A percentile compares a stretch with the other conserved stretches of the same genome.
Conservation (phyloP, 2,888 invertebrate genomes). For the Acanthococcus lagerstroemiae region DNA sequence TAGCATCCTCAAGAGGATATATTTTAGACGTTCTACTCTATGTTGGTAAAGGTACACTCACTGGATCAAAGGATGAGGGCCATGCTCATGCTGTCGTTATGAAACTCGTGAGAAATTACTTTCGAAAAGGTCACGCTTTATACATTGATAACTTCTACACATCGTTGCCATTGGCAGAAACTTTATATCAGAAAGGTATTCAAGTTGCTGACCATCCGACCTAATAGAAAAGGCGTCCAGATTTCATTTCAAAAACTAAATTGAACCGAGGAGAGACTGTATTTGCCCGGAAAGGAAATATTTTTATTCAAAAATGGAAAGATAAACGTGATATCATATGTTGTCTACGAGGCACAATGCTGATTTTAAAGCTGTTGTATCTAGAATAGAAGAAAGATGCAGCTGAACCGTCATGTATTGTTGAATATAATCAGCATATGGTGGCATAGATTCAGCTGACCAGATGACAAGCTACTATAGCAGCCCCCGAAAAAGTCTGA, state of each 20-base stretch:
- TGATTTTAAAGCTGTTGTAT: neutral
- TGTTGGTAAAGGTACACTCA: neutral
- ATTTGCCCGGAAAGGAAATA: neutral
- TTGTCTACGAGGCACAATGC: neutral
- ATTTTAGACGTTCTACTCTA: neutral
- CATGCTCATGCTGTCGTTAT: neutral
- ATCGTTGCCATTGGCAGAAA: neutral
- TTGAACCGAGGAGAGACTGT: neutral
- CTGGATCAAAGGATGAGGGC: neutral
- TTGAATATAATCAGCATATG: constrained; percentile 1
- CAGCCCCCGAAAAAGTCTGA: neutral
- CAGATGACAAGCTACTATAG: constrained; percentile 3
- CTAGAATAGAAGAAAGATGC: neutral
- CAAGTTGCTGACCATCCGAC: neutral
- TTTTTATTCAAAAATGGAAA: constrained; percentile 1
- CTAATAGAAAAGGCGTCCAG: neutral
- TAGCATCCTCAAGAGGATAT: neutral
- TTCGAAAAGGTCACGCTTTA: neutral
- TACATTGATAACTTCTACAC: constrained; percentile 5
- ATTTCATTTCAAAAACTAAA: neutral
- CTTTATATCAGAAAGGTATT: neutral
- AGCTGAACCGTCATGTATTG: neutral
- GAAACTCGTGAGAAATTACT: neutral
- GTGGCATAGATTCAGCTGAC: neutral
- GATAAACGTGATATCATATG: neutral